Evolutionary conservation across 2,113 vertebrate species (phyloP), one percentile per base, ranked within the genome.

Genomic region (Romanogobio albipinnatus): DNA sequence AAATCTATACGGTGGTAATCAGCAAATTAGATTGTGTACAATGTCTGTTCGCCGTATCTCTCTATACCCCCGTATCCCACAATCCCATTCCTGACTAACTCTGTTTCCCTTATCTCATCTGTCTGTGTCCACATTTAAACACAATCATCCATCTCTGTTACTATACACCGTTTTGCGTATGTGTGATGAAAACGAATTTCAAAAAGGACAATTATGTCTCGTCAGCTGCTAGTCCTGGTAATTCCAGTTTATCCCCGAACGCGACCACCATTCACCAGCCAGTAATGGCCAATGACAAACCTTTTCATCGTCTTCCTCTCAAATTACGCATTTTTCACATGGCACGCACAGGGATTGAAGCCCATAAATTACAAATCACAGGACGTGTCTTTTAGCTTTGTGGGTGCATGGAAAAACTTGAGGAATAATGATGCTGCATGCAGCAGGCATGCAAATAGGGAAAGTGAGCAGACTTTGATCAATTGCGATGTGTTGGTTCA

Each of bases 1-100:
- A 87, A 88, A 85, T 86, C 81, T 88, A 86, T 86, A 88, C 15
- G 76, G 59, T 86, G 87, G 78, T 77, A 82, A 80, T 83, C 56
- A 70, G 59, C 47, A 83, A 88, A 88, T 88, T 88, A 88, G 80
- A 88, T 85, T 87, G 78, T 51, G 7, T 70, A 4, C 74, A 43
- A 13, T 33, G 61, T 13, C 78, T 68, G 78, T 49, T 64, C 8
- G 19, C 39, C 59, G 9, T 81, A 51, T 79, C 76, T 43, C 33
- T 62, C 33, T 19, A 53, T 47, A 24, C 5, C 11, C 15, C 9
- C 17, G 2, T 58, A 39, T 13, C 19, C 33, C 19, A n/a, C 53
- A 59, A 24, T 26, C 4, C 39, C n/a, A 26, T 26, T 62, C 11
- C 76, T 45, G 58, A 26, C 39, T 29, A 78, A 58, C 33, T 8